A percentile compares a stretch with the other conserved stretches of the same genome.
These are phyloP conservation scores for Python bivittatus DNA, from an alignment of 2,113 vertebrate species.

Conservation along the genomic window DNA sequence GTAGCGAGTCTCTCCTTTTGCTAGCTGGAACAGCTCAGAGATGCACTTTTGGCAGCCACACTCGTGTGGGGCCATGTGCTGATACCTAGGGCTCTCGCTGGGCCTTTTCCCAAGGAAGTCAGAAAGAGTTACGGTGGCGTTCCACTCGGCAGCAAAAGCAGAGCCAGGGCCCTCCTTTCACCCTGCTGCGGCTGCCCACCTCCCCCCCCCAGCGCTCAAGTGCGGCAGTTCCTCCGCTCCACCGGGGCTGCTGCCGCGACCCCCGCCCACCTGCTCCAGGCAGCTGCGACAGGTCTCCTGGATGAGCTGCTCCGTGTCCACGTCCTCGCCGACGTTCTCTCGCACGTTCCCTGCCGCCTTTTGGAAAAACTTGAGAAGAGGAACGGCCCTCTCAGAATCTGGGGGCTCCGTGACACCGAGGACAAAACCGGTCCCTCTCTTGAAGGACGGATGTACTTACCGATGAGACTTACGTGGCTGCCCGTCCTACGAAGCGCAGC, in stretches of 20 bases:
- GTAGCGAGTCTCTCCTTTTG: neutral
- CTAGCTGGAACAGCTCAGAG: neutral
- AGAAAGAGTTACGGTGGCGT: neutral
- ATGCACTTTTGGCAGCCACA: neutral
- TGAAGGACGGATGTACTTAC: neutral
- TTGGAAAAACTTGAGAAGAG: conserved; percentile 86
- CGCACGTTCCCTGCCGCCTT: conserved; percentile 91
- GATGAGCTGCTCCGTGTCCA: conserved; percentile 90
- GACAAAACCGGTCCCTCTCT: neutral
- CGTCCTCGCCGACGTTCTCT: conserved; percentile 89
- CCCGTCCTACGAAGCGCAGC: neutral
- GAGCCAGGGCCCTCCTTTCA: neutral
- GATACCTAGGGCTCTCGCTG: neutral
- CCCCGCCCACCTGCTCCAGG: conserved; percentile 84
- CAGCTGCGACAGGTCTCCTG: conserved; percentile 89
- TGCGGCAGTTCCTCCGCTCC: neutral
- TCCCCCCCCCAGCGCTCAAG: neutral
- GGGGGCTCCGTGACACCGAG: neutral
- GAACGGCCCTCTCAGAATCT: neutral
- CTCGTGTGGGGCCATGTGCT: neutral
- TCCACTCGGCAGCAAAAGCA: neutral
- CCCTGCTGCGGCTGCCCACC: neutral
- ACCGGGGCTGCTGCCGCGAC: neutral
- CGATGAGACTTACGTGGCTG: neutral
- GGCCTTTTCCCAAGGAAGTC: neutral